Conservation (phyloP, 2,888 invertebrate genomes). For the Macaria liturata region DNA sequence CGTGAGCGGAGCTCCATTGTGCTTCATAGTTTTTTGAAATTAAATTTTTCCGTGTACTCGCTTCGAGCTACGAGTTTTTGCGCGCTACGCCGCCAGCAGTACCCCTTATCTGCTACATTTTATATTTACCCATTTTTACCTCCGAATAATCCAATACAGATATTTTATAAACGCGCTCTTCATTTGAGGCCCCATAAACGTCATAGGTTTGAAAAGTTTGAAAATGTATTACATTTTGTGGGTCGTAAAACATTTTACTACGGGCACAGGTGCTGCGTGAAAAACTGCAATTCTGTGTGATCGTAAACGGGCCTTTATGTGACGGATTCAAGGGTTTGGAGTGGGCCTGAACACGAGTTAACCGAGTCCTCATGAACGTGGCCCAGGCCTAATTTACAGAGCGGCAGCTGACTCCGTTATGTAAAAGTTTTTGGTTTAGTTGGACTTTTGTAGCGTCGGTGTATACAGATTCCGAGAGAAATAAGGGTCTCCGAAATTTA, state of each 20-base stretch:
- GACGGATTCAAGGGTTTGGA: constrained; percentile 38
- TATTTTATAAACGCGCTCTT: constrained; percentile 25
- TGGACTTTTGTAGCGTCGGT: too few relatives aligned
- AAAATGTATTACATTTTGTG: constrained; percentile 56
- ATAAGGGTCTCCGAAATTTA: too few relatives aligned
- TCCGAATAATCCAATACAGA: constrained; percentile 8
- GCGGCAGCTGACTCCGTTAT: constrained; percentile 39
- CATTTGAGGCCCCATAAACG: constrained; percentile 30
- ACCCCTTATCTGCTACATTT: background rate
- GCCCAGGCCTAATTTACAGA: constrained; percentile 37
- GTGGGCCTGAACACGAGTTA: constrained; percentile 38
- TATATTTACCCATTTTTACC: background rate
- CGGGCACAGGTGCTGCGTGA: constrained; percentile 69
- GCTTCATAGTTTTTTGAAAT: constrained; percentile 31
- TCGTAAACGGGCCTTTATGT: constrained; percentile 60
- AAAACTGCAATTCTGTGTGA: constrained; percentile 57
- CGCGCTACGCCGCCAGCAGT: background rate
- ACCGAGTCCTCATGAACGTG: constrained; percentile 33
- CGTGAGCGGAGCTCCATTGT: constrained; percentile 35
- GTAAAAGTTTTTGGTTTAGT: constrained; percentile 46
- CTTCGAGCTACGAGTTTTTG: constrained; percentile 6
- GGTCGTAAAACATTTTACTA: constrained; percentile 66
- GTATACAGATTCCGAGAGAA: too few relatives aligned
- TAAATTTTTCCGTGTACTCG: constrained; percentile 19
- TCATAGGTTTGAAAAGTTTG: constrained; percentile 46